A percentile compares a stretch with the other conserved stretches of the same genome.
These are phyloP conservation scores for Isurus oxyrinchus DNA, from an alignment of 2,113 vertebrate genomes.

Conservation along the genomic window DNA sequence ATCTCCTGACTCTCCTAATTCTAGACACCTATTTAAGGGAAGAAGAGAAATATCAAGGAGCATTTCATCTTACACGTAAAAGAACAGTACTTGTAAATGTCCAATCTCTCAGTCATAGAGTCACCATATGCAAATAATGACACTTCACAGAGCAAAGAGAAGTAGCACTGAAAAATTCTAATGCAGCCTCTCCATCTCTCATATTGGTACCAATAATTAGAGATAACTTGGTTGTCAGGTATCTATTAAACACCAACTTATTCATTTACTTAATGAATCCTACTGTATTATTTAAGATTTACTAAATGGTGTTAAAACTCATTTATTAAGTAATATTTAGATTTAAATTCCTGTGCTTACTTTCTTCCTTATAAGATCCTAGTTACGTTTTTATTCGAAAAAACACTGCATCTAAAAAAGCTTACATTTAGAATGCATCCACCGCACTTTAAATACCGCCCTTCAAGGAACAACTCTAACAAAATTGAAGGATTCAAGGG, in stretches of 20 bases:
- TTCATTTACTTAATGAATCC: not conserved
- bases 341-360: not conserved
- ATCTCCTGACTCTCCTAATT: no score
- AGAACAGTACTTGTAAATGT: no score
- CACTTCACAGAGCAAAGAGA: no score
- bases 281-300: not conserved
- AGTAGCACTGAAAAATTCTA: no score
- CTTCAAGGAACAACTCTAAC: not conserved
- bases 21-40: no score
- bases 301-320: not conserved
- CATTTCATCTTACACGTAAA: no score
- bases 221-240: not conserved
- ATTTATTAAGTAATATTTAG: not conserved
- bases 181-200: not conserved
- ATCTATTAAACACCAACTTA: not conserved
- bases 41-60: not conserved
- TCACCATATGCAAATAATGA: no score
- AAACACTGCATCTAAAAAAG: not conserved
- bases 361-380: not conserved
- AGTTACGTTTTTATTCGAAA: not conserved
- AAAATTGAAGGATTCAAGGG: not conserved
- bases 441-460: not conserved
- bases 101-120: no score
- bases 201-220: no score
- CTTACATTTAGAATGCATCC: not conserved